A percentile compares a stretch with the other conserved stretches of the same genome.
phyloP scores from a whole-genome alignment of 2,797 vertebrate genomes.

The Brachymystax lenok region DNA sequence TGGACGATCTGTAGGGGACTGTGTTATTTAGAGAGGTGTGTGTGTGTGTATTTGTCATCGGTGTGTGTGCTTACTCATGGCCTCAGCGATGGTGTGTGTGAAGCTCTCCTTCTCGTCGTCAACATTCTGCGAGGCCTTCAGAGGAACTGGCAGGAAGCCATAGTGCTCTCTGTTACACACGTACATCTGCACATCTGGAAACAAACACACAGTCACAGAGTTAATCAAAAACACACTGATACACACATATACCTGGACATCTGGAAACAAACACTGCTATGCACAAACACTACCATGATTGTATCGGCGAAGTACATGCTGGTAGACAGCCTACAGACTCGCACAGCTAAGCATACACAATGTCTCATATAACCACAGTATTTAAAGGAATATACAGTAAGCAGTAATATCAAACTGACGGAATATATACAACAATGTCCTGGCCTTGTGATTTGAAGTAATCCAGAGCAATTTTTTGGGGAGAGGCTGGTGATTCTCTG shows the following conservation, averaged over 20 bases:
- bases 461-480: neutral
- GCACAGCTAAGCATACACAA: neutral
- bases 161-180: slow-evolving; percentile 93
- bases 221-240: slow-evolving; percentile 27
- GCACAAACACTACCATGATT: slow-evolving; percentile 21
- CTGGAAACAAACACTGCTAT: slow-evolving; percentile 8
- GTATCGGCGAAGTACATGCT: neutral
- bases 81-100: slow-evolving; percentile 85
- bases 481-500: neutral
- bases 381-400: neutral
- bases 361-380: neutral
- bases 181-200: slow-evolving; percentile 91
- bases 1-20: no score
- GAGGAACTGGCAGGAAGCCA: slow-evolving; percentile 90
- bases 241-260: slow-evolving; percentile 1
- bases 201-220: slow-evolving; percentile 32
- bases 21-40: no score
- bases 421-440: no score
- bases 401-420: neutral
- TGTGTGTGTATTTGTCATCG: slow-evolving; percentile 10
- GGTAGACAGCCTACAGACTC: neutral
- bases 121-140: slow-evolving; percentile 87
- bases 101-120: slow-evolving; percentile 91
- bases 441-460: no score
- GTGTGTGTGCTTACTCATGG: slow-evolving; percentile 85